A percentile compares a stretch with the other conserved stretches of the same genome.
Conservation (phyloP, 2,888 invertebrate genomes). For the Theristus sp. region DNA sequence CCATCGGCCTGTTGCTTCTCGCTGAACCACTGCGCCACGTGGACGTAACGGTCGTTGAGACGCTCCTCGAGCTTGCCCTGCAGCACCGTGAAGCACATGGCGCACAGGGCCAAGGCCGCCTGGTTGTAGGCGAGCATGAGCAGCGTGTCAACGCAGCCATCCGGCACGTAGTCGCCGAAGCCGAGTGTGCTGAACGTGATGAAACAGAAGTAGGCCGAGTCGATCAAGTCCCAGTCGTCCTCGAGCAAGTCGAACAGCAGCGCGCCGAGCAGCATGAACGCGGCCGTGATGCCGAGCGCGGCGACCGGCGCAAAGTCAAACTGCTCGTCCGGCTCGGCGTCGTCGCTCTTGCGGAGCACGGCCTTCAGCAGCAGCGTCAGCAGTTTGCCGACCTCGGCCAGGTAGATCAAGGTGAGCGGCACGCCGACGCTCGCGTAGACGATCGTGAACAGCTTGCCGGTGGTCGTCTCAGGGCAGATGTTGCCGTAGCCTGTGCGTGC, state of each 20-base stretch:
- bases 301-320: background rate
- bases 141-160: background rate
- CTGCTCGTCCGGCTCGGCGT: background rate
- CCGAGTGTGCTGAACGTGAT: background rate
- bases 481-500: background rate
- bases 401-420: background rate
- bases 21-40: background rate
- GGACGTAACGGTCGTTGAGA: background rate
- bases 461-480: background rate
- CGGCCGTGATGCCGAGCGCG: background rate
- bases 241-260: background rate
- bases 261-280: background rate
- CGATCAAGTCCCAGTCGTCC: background rate
- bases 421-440: background rate
- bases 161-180: background rate
- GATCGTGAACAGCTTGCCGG: background rate
- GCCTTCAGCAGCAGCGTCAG: background rate
- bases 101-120: background rate
- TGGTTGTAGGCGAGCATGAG: background rate
- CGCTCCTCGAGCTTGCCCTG: background rate
- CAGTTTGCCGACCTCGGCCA: background rate
- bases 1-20: background rate
- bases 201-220: background rate
- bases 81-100: background rate
- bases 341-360: background rate